Conservation (phyloP, 1,140 invertebrate genomes). For the Scaptomyza montana region DNA sequence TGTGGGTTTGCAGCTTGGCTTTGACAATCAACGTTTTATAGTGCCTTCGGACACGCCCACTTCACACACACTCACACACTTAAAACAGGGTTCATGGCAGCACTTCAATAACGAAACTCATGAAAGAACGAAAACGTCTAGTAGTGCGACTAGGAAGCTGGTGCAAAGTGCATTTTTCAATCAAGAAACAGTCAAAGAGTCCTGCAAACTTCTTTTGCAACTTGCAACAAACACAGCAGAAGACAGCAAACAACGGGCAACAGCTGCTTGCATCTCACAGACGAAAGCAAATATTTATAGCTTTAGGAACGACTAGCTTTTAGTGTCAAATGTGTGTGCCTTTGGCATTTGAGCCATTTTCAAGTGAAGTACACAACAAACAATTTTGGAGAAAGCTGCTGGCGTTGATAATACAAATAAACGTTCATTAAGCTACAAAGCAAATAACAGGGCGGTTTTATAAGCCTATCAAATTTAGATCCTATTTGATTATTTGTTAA, state of each 20-base stretch:
- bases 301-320: neutral
- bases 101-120: neutral
- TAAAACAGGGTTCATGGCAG: neutral
- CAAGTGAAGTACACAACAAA: conserved; percentile 2
- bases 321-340: neutral
- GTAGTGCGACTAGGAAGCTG: neutral
- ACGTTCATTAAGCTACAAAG: too few relatives aligned
- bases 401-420: conserved; percentile 31
- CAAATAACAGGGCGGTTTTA: neutral
- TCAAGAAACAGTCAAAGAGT: conserved; percentile 36
- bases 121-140: neutral
- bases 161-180: conserved; percentile 56
- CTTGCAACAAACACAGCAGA: neutral
- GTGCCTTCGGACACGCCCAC: conserved; percentile 24
- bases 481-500: neutral
- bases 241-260: neutral
- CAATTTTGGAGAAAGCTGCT: neutral
- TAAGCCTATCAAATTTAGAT: neutral
- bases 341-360: neutral
- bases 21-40: conserved; percentile 44
- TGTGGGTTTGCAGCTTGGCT: conserved; percentile 17
- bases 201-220: conserved; percentile 9
- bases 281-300: conserved; percentile 53
- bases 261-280: conserved; percentile 29
- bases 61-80: neutral